Percentiles rank a stretch among this genome's conserved stretches.
Conservation (phyloP, 2,113 vertebrate genomes). For the Microtus pennsylvanicus region DNA sequence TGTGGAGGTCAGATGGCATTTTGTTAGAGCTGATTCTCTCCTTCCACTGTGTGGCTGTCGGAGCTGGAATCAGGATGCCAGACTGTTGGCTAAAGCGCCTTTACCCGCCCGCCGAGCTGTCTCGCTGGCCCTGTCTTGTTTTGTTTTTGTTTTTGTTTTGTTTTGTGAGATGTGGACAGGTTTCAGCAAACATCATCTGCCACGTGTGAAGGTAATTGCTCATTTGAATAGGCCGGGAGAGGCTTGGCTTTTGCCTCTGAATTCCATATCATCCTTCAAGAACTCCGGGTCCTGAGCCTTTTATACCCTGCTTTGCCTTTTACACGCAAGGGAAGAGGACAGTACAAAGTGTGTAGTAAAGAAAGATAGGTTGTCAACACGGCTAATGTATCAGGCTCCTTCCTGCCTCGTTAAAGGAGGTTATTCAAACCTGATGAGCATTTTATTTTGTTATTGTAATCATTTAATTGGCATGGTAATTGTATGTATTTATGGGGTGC, state of each 20-base stretch:
- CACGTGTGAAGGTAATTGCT: not conserved
- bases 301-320: not conserved
- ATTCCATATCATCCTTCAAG: not conserved
- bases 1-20: not conserved
- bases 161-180: not conserved
- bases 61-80: too few species aligned
- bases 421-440: not conserved
- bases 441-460: not conserved
- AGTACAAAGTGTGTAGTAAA: not conserved
- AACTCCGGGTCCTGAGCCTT: not conserved
- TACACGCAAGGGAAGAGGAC: not conserved
- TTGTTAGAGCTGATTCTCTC: not conserved
- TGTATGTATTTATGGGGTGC: not conserved
- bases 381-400: not conserved
- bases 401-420: not conserved
- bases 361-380: not conserved
- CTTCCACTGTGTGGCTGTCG: not conserved
- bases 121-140: not conserved
- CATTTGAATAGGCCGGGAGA: not conserved
- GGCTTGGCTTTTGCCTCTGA: not conserved
- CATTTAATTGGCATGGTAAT: not conserved
- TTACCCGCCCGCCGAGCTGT: not conserved
- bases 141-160: not conserved
- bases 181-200: not conserved
- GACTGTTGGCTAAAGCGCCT: not conserved